A percentile compares a stretch with the other conserved stretches of the same genome.
Conservation (phyloP, 2,888 invertebrate species). For the Coecobrya sp. region DNA sequence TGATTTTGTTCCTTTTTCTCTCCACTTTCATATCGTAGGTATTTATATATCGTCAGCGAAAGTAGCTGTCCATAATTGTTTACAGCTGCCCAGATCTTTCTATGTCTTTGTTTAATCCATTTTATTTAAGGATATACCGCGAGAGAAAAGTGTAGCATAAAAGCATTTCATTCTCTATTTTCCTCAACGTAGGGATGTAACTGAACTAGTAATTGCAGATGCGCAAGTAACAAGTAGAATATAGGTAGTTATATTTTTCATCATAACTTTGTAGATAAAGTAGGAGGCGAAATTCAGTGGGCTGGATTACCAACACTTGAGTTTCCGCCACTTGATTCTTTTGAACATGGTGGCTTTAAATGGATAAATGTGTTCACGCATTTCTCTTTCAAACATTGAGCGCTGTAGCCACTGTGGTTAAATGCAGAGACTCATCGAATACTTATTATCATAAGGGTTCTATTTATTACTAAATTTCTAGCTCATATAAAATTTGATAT, state of each 20-base stretch:
- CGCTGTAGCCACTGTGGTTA: neutral
- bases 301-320: constrained; percentile 53
- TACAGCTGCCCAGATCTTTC: constrained; percentile 28
- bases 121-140: constrained; percentile 24
- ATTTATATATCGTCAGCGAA: neutral
- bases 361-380: constrained; percentile 10
- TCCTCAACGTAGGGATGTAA: neutral
- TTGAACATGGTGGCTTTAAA: neutral
- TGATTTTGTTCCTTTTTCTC: neutral
- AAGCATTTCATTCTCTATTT: constrained; percentile 31
- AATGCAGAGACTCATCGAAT: neutral
- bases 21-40: neutral
- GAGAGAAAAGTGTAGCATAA: neutral
- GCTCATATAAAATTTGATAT: too few relatives aligned
- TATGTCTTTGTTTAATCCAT: constrained; percentile 60
- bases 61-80: constrained; percentile 58
- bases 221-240: constrained; percentile 1
- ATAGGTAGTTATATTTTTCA: neutral
- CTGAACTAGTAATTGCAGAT: neutral
- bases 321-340: constrained; percentile 58
- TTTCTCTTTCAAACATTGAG: neutral
- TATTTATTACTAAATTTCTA: too few relatives aligned
- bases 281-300: constrained; percentile 32
- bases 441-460: too few relatives aligned
- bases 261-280: neutral